These are phyloP conservation scores for Benitochromis conjunctus DNA, from an alignment of 2,113 vertebrate genomes.

Conservation along the genomic window DNA sequence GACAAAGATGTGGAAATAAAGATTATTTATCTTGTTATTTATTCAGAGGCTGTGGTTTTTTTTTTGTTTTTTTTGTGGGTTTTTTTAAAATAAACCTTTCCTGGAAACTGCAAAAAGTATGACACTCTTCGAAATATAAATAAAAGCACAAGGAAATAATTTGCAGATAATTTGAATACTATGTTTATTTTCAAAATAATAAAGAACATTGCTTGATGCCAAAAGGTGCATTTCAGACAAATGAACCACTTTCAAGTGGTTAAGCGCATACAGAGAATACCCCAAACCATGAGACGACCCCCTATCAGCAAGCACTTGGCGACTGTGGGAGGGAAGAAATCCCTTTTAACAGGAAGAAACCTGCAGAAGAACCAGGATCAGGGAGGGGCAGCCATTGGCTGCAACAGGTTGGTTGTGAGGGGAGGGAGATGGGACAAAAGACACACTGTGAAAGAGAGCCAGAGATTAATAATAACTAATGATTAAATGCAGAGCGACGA, in stretches of 20 bases:
- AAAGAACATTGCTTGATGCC: not conserved
- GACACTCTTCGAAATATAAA: not conserved
- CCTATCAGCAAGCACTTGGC: not conserved
- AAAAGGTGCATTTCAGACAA: not conserved
- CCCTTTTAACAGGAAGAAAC: not conserved
- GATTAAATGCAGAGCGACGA: not conserved
- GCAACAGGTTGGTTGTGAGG: no score
- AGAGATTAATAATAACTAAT: not conserved
- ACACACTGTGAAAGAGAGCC: not conserved
- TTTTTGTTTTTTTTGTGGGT: no score
- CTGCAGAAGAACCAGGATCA: not conserved
- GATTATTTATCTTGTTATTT: constrained; percentile 86
- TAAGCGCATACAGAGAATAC: not conserved
- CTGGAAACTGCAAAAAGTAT: not conserved
- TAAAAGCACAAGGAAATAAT: not conserved
- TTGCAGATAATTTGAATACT: not conserved
- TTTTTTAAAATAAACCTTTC: not conserved
- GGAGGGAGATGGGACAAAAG: not conserved
- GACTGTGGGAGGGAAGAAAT: not conserved
- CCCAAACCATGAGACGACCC: not conserved
- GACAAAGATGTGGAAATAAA: constrained; percentile 79
- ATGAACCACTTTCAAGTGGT: not conserved
- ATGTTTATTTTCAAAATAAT: not conserved
- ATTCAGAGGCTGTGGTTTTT: constrained; percentile 37
- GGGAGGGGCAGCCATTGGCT: not conserved